Evolutionary conservation across 37 sponge, comb jelly and placozoan genomes (phyloP), one percentile per base, ranked within the genome.

Genomic region (Tethya wilhelma): DNA sequence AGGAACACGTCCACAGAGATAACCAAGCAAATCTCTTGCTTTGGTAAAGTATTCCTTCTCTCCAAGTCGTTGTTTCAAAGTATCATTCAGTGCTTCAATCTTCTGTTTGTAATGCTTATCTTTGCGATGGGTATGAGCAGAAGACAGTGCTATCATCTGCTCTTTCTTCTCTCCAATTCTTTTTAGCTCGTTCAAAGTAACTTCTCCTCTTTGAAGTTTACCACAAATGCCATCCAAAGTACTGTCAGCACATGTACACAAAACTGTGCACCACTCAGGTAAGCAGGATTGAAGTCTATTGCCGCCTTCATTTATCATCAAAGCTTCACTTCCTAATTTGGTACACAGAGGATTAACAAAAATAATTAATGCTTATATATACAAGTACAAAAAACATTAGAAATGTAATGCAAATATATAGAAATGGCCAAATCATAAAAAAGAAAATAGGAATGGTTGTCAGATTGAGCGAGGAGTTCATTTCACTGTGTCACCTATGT

Each of bases 131-230:
- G n/a, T 56, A 23, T 36, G 64, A 26, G 88, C 82, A 34, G 6
- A 23, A 69, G 72, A 81, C 26, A 88, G 58, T 23, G 57, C 59
- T 34, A 76, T 32, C 68, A 88, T 70, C 33, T 88, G 88, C 12
- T 59, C 38, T 19, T 39, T 6, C 62, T 60, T 43, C 1, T 31
- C 22, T 2, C 49, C 9, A 59, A 88, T 75, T 42, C 33, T 53
- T 28, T 71, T 2, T 28, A 82, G 45, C 39, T 88, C 83, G 2
- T 38, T 56, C 2, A 88, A 32, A n/a, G 34, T 49, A 58, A 88
- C 71, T 26, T 75, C 63, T 32, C 66, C 72, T 4, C 11, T 44
- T 19, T 25, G 23, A 31, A 81, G 46, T 34, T 58, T 68, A 19
- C 20, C 12, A 29, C 75, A 77, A 8, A 82, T 34, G 4, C 12